Percentiles rank a stretch among this genome's conserved stretches.
Conservation (phyloP, 2,888 invertebrate species). For the Lasioglossum figueresi region DNA sequence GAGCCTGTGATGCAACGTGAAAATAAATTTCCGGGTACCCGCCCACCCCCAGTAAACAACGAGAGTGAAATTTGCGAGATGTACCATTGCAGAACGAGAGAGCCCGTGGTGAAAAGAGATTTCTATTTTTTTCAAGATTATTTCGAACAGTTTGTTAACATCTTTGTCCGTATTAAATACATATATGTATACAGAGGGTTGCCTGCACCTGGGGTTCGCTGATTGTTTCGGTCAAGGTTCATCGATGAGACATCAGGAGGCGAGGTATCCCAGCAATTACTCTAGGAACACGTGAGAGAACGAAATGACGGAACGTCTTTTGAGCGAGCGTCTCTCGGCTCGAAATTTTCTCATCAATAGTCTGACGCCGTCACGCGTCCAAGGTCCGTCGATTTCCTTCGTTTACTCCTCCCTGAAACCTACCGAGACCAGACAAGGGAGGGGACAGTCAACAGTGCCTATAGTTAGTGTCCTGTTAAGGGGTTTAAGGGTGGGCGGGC, state of each 20-base stretch:
- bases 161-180: too few relatives aligned
- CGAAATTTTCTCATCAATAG: constrained; percentile 55
- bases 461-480: constrained; percentile 36
- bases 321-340: not conserved
- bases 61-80: too few relatives aligned
- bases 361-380: constrained; percentile 31
- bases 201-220: not conserved
- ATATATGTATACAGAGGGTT: not conserved
- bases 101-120: too few relatives aligned
- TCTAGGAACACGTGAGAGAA: constrained; percentile 35
- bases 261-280: constrained; percentile 53
- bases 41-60: too few relatives aligned
- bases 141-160: too few relatives aligned
- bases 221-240: constrained; percentile 24
- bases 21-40: not conserved
- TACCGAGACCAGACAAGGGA: constrained; percentile 54
- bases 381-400: constrained; percentile 19
- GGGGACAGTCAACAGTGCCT: constrained; percentile 37
- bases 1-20: not conserved
- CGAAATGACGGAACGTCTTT: constrained; percentile 29
- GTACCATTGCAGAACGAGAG: too few relatives aligned
- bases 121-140: too few relatives aligned
- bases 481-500: constrained; percentile 74
- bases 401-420: not conserved
- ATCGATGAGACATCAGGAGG: constrained; percentile 16